phyloP scores from a whole-genome alignment of 1,140 invertebrate species.

The Drosophila neocordata region DNA sequence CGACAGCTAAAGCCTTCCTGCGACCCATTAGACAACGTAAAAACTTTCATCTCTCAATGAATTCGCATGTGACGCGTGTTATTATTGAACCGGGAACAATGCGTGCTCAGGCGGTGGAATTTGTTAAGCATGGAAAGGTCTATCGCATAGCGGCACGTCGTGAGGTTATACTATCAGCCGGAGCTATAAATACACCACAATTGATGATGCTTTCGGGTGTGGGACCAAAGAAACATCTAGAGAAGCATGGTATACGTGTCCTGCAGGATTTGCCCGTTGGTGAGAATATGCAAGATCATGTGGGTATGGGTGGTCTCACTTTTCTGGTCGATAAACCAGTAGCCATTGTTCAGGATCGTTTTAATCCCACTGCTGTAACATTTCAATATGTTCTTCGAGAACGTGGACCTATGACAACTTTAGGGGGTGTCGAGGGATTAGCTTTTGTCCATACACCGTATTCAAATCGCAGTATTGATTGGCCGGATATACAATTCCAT shows the following conservation, averaged over 20 bases:
- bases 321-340: slow-evolving; percentile 91
- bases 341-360: slow-evolving; percentile 88
- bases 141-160: slow-evolving; percentile 87
- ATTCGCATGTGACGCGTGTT: slow-evolving; percentile 89
- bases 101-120: slow-evolving; percentile 90
- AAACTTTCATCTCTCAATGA: slow-evolving; percentile 92
- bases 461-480: slow-evolving; percentile 88
- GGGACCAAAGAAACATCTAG: slow-evolving; percentile 90
- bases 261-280: slow-evolving; percentile 89
- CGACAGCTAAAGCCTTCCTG: slow-evolving; percentile 94
- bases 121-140: slow-evolving; percentile 87
- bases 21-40: slow-evolving; percentile 89
- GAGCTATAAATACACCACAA: slow-evolving; percentile 91
- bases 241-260: slow-evolving; percentile 87
- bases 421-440: slow-evolving; percentile 93
- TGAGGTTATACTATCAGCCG: slow-evolving; percentile 91
- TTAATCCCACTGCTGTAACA: slow-evolving; percentile 89
- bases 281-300: slow-evolving; percentile 92
- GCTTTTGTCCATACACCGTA: slow-evolving; percentile 93
- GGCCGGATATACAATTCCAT: slow-evolving; percentile 93
- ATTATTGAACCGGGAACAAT: slow-evolving; percentile 88
- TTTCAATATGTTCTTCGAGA: slow-evolving; percentile 91
- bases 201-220: slow-evolving; percentile 94
- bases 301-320: slow-evolving; percentile 91
- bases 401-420: slow-evolving; percentile 91